Conservation (phyloP, 2,797 vertebrate species). For the Gymnoscopelus braueri region DNA sequence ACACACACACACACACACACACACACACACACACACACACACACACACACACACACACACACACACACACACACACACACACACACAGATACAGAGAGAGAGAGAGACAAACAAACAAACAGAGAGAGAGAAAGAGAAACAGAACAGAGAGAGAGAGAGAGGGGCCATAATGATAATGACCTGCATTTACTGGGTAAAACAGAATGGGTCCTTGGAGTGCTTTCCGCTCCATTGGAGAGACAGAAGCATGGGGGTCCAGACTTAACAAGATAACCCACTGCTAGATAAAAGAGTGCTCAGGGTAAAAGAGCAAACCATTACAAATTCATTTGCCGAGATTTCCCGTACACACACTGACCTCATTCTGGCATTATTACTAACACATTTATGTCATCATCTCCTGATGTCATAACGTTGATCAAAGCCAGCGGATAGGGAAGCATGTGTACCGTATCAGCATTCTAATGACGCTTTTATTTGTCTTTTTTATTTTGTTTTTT, state of each 20-base stretch:
- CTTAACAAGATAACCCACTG: constrained; percentile 17
- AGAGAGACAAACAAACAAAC: too few species aligned
- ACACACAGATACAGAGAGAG: too few species aligned
- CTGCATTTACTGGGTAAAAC: constrained; percentile 46
- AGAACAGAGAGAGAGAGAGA: constrained; percentile 24
- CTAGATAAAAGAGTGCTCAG: constrained; percentile 33
- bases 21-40: too few species aligned
- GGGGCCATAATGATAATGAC: constrained; percentile 42
- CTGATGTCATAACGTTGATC: not conserved
- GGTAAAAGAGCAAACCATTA: constrained; percentile 23
- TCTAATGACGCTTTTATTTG: too few species aligned
- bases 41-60: too few species aligned
- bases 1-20: too few species aligned
- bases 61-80: too few species aligned
- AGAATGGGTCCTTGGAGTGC: constrained; percentile 42
- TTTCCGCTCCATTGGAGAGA: constrained; percentile 41
- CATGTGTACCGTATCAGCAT: too few species aligned
- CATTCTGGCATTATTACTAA: constrained; percentile 12
- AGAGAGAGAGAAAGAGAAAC: constrained; percentile 26
- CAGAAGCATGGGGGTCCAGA: constrained; percentile 5
- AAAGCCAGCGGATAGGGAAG: too few species aligned
- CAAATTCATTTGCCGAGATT: constrained; percentile 13
- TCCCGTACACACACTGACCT: not conserved
- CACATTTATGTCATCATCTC: not conserved
- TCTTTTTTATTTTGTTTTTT: too few species aligned